phyloP scores from a whole-genome alignment of 2,113 vertebrate genomes.

The Podarcis cretensis region DNA sequence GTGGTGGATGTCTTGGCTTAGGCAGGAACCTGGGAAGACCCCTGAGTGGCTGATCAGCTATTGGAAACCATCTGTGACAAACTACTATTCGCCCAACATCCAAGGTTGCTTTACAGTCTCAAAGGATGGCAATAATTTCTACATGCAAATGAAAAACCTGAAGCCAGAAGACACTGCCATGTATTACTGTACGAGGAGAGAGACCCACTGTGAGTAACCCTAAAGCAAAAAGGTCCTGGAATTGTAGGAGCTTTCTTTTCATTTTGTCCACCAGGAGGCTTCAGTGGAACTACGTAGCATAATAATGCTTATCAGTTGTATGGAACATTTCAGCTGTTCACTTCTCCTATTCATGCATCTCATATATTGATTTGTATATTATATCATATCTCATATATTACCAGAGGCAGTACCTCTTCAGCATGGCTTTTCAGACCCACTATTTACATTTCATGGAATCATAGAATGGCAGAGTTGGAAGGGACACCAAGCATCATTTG shows the following conservation, averaged over 20 bases:
- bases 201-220: background rate
- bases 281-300: background rate
- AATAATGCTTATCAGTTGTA: too few relatives aligned
- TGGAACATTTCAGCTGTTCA: too few relatives aligned
- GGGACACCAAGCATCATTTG: too few relatives aligned
- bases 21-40: slow-evolving; percentile 63
- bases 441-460: too few relatives aligned
- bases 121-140: slow-evolving; percentile 19
- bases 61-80: background rate
- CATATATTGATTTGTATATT: too few relatives aligned
- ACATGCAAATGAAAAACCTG: background rate
- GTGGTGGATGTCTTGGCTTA: background rate
- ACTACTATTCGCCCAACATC: background rate
- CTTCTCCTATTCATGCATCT: too few relatives aligned
- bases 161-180: background rate
- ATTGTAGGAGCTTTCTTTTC: background rate
- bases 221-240: background rate
- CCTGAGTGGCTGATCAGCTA: slow-evolving; percentile 39
- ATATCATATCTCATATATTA: too few relatives aligned
- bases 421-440: too few relatives aligned
- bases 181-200: slow-evolving; percentile 16
- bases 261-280: background rate
- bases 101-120: slow-evolving; percentile 9
- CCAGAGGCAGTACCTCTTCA: too few relatives aligned
- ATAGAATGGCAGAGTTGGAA: too few relatives aligned